Base-by-base conservation (phyloP, 1,140 invertebrate species). In the Danaus melanippus region DNA sequence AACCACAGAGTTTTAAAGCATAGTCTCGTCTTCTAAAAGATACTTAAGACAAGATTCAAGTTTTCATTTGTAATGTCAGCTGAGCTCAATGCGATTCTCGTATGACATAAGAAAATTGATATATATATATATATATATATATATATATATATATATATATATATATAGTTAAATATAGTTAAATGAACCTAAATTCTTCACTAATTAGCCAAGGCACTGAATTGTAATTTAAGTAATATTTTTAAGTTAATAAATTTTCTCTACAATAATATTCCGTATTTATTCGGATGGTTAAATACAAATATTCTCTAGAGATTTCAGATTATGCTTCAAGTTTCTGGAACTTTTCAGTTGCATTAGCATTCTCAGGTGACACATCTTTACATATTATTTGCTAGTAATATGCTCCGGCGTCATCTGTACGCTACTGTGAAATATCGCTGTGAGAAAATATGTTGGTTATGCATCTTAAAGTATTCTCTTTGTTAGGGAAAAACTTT, bases 361-460 rank as follows among this genome's bases (percentile, higher is more conserved):
- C 62, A 67, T 65, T 63, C 58, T 57, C 68, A 67, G 65, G 65
- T 70, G 63, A 67, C 59, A 61, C 65, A 67, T 67, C 58, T 65
- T 50, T 61, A 59, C 45, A 59, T 59, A 54, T 53, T 53, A 55
- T 55, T 55, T 53, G 43, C 53, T 60, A 55, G 52, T 55, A 39
- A 51, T 55, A 52, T 54, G 12, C 53, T 55, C 44, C 17, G 47
- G 58, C 53, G 53, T 55, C 58, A 60, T 43, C 58, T 60, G 58
- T 50, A 48, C 49, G 53, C 44, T 51, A 60, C 48, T 60, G 49
- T 60, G 45, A 55, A 40, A 44, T 60, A 60, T 60, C 52, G 17
- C 32, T 44, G 51, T 21, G 43, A 32, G 48, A 42, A 60, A 60
- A 60, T 60, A 60, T 50, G 46, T 42, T 49, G 47, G 46, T 42